These are phyloP conservation scores for Apotomis turbidana DNA, from an alignment of 2,888 invertebrate species.

Conservation along the genomic window DNA sequence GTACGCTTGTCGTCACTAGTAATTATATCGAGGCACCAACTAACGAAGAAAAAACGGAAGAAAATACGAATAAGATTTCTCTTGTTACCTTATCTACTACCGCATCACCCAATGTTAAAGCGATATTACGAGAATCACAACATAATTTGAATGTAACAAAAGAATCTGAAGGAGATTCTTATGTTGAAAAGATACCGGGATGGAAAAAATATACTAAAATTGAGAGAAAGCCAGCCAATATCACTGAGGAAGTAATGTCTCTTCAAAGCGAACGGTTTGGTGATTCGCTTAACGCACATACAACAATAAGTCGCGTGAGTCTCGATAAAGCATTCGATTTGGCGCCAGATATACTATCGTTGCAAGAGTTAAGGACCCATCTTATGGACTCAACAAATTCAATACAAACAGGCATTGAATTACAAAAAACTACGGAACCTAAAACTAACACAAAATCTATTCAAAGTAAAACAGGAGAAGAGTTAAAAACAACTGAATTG, in stretches of 20 bases:
- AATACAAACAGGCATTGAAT: not conserved
- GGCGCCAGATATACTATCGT: constrained; percentile 54
- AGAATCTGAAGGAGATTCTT: constrained; percentile 13
- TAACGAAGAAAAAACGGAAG: not conserved
- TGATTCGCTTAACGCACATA: constrained; percentile 54
- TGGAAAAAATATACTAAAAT: constrained; percentile 49
- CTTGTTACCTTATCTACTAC: not conserved
- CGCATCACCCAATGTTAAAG: not conserved
- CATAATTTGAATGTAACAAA: not conserved
- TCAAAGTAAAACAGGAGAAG: constrained; percentile 32
- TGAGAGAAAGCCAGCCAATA: constrained; percentile 53
- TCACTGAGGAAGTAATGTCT: constrained; percentile 44
- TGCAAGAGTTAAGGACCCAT: constrained; percentile 53
- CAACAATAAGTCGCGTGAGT: constrained; percentile 49
- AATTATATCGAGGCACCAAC: not conserved
- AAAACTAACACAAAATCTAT: constrained; percentile 22
- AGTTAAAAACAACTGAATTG: not conserved
- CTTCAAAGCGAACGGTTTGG: constrained; percentile 46
- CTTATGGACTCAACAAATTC: constrained; percentile 44
- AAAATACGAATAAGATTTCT: not conserved
- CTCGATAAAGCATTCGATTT: constrained; percentile 52
- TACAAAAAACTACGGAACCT: constrained; percentile 24
- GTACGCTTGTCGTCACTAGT: not conserved
- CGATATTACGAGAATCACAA: not conserved
- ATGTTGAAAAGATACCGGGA: constrained; percentile 22